Conservation (phyloP, 2,888 invertebrate genomes). For the Balanococcus diminutus region DNA sequence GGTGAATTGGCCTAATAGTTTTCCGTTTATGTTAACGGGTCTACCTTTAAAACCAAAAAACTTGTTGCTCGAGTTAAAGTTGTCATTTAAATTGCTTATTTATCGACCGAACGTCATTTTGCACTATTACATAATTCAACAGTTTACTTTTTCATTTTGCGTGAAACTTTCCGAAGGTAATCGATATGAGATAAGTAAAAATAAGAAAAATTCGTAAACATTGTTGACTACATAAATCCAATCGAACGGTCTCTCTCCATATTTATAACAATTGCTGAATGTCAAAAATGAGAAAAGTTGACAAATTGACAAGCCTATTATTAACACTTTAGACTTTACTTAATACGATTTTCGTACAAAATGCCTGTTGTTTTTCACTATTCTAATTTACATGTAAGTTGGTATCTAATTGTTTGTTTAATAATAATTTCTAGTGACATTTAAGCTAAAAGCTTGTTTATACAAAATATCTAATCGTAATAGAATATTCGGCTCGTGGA, state of each 20-base stretch:
- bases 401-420: background rate
- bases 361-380: background rate
- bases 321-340: background rate
- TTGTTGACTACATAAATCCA: background rate
- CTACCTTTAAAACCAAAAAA: conserved; percentile 10
- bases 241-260: background rate
- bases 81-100: conserved; percentile 14
- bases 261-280: background rate
- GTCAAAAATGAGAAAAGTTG: background rate
- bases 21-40: background rate
- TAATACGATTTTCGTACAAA: background rate
- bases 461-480: background rate
- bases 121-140: conserved; percentile 28
- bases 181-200: background rate
- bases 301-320: background rate
- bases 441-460: background rate
- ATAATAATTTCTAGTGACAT: background rate
- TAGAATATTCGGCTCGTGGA: background rate
- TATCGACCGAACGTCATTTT: conserved; percentile 3
- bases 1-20: background rate
- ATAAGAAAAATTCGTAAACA: background rate
- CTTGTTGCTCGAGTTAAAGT: conserved; percentile 24
- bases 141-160: background rate
- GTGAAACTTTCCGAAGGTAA: background rate
- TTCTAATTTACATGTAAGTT: background rate